Evolutionary conservation across 2,888 invertebrate species (phyloP), one percentile per base, ranked within the genome.

Genomic region (Steinernema carpocapsae): DNA sequence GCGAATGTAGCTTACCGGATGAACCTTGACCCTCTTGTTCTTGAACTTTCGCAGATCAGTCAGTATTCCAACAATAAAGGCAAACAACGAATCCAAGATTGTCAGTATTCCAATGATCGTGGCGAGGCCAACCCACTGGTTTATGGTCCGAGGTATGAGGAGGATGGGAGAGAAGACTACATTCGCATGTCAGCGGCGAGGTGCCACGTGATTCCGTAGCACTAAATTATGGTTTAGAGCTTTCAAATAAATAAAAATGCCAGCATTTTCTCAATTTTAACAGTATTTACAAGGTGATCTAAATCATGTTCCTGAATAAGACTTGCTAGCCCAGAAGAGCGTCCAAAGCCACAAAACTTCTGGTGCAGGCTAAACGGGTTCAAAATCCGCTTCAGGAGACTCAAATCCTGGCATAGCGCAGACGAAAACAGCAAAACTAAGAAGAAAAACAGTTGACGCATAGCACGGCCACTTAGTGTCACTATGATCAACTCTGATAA

Each of bases 41-140:
- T 71, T 48, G n/a, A 72, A 75, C 46, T 79, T 82, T 78, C 84
- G 87, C 51, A 89, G 76, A 0, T 86, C 89, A 24, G 85, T 78
- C 12, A 85, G 59, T 22, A 89, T 79, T 3, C 89, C 89, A 1
- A 88, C 79, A 14, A 88, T 76, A 77, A 89, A 0, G 89, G 88
- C 0, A 88, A 88, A 75, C 88, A 85, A 32, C 89, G 82, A 45
- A 85, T 84, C 85, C 87, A 89, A 0, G 3, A 73, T 17, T 17
- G 76, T 52, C 26, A 81, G 48, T 2, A n/a, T n/a, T n/a, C n/a
- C n/a, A n/a, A 73, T 14, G 2, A 77, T 59, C 3, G 75, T 51
- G 2, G 73, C 52, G n/a, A 72, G 29, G n/a, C 80, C 81, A 19
- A 45, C 32, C 64, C 64, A 64, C 6, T 64, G 64, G 32, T 64